These are phyloP conservation scores for Rhadina sibilatrix DNA, from an alignment of 2,113 vertebrate genomes.

Conservation along the genomic window DNA sequence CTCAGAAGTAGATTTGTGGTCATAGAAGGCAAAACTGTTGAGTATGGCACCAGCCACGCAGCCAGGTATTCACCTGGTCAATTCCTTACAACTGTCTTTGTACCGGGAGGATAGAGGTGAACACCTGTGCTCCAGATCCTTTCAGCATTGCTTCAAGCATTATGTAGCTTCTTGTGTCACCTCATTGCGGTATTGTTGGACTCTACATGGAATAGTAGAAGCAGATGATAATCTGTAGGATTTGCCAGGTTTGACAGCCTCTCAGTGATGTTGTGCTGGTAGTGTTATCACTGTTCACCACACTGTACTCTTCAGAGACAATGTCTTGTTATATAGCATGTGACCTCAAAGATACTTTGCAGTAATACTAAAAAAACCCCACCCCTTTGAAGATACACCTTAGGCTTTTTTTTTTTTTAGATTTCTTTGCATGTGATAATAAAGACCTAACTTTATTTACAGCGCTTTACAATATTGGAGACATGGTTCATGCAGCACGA, in stretches of 20 bases:
- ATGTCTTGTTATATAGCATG: not conserved
- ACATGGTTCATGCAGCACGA: conserved; percentile 96
- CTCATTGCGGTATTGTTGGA: not conserved
- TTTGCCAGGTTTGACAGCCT: not conserved
- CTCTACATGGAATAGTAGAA: not conserved
- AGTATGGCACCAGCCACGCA: not conserved
- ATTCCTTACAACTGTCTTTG: not conserved
- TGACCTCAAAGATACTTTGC: not conserved
- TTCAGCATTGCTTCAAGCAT: not conserved
- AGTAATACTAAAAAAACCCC: not conserved
- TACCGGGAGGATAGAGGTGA: not conserved
- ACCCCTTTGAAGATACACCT: not conserved
- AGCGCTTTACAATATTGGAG: conserved; percentile 98
- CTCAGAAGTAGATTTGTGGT: not conserved
- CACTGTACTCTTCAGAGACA: not conserved
- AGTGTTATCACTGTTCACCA: not conserved
- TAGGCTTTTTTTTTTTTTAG: not conserved
- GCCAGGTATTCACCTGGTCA: not conserved
- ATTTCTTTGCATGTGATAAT: not conserved
- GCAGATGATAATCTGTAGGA: not conserved
- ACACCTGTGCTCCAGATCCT: not conserved
- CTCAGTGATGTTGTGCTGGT: fast-evolving
- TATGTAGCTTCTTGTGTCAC: not conserved
- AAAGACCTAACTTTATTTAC: conserved; percentile 12
- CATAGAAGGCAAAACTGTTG: not conserved